A percentile compares a stretch with the other conserved stretches of the same genome.
Conservation (phyloP, 2,888 invertebrate species). For the Heliconius ethilla region DNA sequence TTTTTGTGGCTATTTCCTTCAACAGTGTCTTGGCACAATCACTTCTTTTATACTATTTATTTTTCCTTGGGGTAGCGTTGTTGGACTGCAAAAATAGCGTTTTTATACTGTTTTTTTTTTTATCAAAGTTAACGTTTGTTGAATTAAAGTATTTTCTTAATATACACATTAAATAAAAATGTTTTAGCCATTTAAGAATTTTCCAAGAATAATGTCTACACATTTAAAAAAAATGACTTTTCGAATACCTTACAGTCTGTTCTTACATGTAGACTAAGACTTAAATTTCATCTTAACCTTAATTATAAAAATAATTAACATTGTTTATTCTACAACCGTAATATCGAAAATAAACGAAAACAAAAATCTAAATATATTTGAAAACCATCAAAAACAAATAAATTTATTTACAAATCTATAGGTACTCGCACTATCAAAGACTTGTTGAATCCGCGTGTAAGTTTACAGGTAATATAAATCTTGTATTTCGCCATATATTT, state of each 20-base stretch:
- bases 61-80: slow-evolving; percentile 3
- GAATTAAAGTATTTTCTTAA: not conserved
- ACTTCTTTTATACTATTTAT: slow-evolving; percentile 5
- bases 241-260: not conserved
- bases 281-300: too few species aligned
- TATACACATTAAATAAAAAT: too few species aligned
- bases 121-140: not conserved
- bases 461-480: slow-evolving; percentile 72
- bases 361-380: not conserved
- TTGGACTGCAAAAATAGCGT: slow-evolving; percentile 1
- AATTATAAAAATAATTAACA: not conserved
- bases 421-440: slow-evolving; percentile 49
- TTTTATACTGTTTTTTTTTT: not conserved
- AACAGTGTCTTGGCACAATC: slow-evolving; percentile 14
- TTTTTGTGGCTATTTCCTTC: slow-evolving; percentile 21
- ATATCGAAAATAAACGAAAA: not conserved
- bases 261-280: not conserved
- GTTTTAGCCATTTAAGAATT: too few species aligned
- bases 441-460: slow-evolving; percentile 46
- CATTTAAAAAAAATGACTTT: too few species aligned
- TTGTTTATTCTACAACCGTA: not conserved
- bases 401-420: slow-evolving; percentile 48
- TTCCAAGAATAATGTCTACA: too few species aligned
- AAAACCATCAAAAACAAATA: slow-evolving; percentile 1
- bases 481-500: slow-evolving; percentile 62